phyloP scores from a whole-genome alignment of 2,888 invertebrate genomes.

The Lithophane leautieri region DNA sequence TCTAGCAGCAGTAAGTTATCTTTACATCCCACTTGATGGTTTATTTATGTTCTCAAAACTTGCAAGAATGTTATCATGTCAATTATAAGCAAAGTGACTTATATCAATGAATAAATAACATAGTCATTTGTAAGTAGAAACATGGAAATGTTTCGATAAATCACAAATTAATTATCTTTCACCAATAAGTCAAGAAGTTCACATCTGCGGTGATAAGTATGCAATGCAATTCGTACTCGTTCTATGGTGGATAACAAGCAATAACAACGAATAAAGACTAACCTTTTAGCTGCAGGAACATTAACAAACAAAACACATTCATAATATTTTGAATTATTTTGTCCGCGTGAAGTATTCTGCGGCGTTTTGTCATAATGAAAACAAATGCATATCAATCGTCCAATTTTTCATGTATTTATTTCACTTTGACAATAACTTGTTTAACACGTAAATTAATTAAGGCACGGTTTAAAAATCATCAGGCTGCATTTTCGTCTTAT shows the following conservation, averaged over 20 bases:
- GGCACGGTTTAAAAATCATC: conserved; percentile 62
- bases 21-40: neutral
- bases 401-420: conserved; percentile 73
- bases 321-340: conserved; percentile 88
- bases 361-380: conserved; percentile 89
- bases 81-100: conserved; percentile 11
- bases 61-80: neutral
- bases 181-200: conserved; percentile 43
- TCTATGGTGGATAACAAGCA: neutral
- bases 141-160: neutral
- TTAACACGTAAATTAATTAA: conserved; percentile 48
- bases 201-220: conserved; percentile 29
- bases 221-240: neutral
- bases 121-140: conserved; percentile 1
- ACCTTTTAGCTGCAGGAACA: conserved; percentile 88
- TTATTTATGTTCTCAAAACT: neutral
- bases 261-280: conserved; percentile 33
- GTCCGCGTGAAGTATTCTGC: conserved; percentile 87
- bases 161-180: conserved; percentile 23
- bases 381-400: conserved; percentile 77
- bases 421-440: conserved; percentile 45
- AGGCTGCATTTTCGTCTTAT: conserved; percentile 27
- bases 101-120: neutral
- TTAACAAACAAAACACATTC: conserved; percentile 87
- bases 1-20: neutral